These are phyloP conservation scores for Cylindroiulus punctatus DNA, from an alignment of 2,888 invertebrate species.

Conservation along the genomic window DNA sequence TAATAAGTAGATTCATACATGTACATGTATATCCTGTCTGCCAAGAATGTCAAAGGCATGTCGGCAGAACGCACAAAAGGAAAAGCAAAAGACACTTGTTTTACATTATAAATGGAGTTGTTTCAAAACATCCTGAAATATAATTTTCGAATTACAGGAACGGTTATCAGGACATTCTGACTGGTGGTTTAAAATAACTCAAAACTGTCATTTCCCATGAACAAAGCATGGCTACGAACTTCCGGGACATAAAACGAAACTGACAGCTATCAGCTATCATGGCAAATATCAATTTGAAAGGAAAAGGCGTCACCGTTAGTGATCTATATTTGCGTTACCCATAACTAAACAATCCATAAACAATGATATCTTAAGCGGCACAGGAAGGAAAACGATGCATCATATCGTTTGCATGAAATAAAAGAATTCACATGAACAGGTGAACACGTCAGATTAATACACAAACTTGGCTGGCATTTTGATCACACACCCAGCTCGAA, in stretches of 20 bases:
- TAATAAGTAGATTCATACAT: not conserved
- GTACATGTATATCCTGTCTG: constrained; percentile 13
- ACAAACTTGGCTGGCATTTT: not conserved
- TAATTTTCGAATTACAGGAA: not conserved
- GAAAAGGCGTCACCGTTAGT: not conserved
- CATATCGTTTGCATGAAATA: not conserved
- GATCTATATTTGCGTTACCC: constrained; percentile 21
- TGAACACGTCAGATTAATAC: not conserved
- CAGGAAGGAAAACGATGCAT: not conserved
- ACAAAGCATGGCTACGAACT: not conserved
- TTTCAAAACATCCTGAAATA: not conserved
- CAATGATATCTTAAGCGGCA: not conserved
- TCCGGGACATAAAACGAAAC: not conserved
- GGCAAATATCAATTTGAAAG: constrained; percentile 11
- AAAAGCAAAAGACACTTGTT: not conserved
- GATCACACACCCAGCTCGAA: not conserved
- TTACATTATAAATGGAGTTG: not conserved
- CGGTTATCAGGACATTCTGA: not conserved
- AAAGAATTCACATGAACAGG: not conserved
- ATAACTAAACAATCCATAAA: not conserved
- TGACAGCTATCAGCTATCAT: not conserved
- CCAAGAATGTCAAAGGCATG: not conserved
- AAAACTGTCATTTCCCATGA: not conserved
- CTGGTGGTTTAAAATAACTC: not conserved
- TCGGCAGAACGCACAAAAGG: not conserved